Conservation (phyloP, 2,797 vertebrate species). For the Lacerta agilis region DNA sequence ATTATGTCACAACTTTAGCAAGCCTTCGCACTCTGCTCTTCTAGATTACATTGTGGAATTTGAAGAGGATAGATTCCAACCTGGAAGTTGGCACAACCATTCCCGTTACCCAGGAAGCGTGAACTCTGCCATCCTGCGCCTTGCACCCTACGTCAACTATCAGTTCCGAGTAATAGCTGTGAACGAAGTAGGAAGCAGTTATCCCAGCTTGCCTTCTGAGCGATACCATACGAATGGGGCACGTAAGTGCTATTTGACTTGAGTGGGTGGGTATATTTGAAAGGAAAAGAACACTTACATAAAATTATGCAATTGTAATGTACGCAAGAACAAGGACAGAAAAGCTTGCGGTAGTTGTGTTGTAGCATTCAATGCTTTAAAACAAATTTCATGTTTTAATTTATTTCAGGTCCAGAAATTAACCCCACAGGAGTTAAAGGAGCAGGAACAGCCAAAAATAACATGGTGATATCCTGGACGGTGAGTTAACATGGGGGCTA, state of each 20-base stretch:
- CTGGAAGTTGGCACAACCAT: slow-evolving; percentile 89
- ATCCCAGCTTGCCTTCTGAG: slow-evolving; percentile 88
- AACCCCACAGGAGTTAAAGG: slow-evolving; percentile 88
- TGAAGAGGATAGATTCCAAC: slow-evolving; percentile 90
- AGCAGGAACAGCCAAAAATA: slow-evolving; percentile 89
- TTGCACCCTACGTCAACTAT: slow-evolving; percentile 93
- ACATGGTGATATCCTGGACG: slow-evolving; percentile 98
- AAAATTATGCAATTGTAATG: background rate
- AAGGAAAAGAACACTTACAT: background rate
- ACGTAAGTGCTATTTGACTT: slow-evolving; percentile 76
- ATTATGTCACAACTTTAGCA: background rate
- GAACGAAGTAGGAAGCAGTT: slow-evolving; percentile 92
- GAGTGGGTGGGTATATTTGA: background rate
- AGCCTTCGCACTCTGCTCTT: background rate
- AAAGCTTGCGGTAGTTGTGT: background rate
- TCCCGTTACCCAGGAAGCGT: slow-evolving; percentile 86
- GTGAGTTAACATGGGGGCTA: slow-evolving; percentile 75
- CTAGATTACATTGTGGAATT: slow-evolving; percentile 93
- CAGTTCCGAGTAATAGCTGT: slow-evolving; percentile 95
- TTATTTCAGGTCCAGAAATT: slow-evolving; percentile 87
- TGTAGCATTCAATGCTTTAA: background rate
- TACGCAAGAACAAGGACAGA: background rate
- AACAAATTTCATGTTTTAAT: slow-evolving; percentile 2
- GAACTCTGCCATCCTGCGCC: slow-evolving; percentile 89
- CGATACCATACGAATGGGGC: slow-evolving; percentile 92